A percentile compares a stretch with the other conserved stretches of the same genome.
Conservation (phyloP, 2,797 vertebrate genomes). For the Sus cebifrons region DNA sequence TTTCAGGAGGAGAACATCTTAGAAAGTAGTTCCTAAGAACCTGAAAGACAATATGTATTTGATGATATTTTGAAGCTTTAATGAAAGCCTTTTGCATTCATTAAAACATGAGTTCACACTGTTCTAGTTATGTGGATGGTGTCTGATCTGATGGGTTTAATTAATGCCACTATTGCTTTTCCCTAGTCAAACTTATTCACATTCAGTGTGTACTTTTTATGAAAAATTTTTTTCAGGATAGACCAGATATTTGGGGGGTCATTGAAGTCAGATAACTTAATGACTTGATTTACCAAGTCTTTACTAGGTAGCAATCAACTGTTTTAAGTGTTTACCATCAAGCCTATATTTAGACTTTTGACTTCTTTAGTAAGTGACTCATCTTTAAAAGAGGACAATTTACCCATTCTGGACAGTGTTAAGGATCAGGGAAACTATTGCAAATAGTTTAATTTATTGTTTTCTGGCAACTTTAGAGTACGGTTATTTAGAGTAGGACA, state of each 20-base stretch:
- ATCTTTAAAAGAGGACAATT: conserved; percentile 5
- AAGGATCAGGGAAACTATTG: conserved; percentile 12
- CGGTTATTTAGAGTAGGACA: neutral
- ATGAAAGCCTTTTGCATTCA: conserved; percentile 31
- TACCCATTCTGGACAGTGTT: neutral
- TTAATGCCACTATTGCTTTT: conserved; percentile 40
- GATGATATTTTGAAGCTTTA: conserved; percentile 52
- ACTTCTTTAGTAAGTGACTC: neutral
- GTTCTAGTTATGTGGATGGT: neutral
- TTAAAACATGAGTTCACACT: conserved; percentile 40
- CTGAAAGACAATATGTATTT: conserved; percentile 53
- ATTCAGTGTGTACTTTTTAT: conserved; percentile 5
- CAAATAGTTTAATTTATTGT: conserved; percentile 1
- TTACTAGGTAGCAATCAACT: neutral
- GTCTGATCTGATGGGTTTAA: conserved; percentile 3
- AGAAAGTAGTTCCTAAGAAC: conserved; percentile 57
- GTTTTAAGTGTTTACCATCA: neutral
- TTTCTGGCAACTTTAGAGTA: neutral
- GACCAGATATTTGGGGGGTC: neutral
- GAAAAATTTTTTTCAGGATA: neutral
- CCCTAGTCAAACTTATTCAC: neutral
- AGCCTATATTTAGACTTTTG: neutral
- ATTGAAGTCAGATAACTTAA: conserved; percentile 12
- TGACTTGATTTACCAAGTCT: neutral
- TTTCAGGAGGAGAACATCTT: conserved; percentile 46